Base-by-base conservation (phyloP, 92 coral and sea anemone genomes). In the Siderastrea siderea region DNA sequence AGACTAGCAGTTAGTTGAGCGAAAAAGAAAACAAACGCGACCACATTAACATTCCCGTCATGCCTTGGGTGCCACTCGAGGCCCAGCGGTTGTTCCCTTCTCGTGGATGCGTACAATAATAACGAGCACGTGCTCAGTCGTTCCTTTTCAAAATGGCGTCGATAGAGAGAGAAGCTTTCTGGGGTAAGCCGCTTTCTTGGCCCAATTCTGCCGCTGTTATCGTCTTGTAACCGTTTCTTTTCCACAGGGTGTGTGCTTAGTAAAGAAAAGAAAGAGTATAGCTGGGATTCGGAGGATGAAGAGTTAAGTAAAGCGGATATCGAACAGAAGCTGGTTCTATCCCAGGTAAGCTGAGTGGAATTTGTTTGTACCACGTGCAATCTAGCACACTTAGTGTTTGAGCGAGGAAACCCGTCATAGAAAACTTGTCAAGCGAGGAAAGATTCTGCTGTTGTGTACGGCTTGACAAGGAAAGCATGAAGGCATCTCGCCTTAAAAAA, bases 141-240 rank as follows among this genome's bases (percentile, higher is more conserved):
- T 54, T 89, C 92, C 85, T 82, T 91, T 83, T 70, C 57, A 92
- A 92, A 71, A 94, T 95, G 98, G 93, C 98, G 81, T 62, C 96
- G 52, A 58, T 95, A 75, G 98, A 95, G 89, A 93, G 90, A 81
- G 93, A 93, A 75, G 88, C 71, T 77, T 95, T 95, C 77, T 95
- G 98, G 96, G 96, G 98, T 95, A 89, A 86, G 93, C 17, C 55
- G 16, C 44, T 14, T 15, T 48, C 9, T 61, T 61, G 63, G 6
- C 1, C 15, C 51, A 12, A 12, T 80, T 79, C 14, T 43, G 51
- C 66, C 52, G 19, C 55, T 48, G 0, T 69, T 51, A 7, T 6
- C 1, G 16, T 45, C 6, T 53, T 43, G 47, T 57, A 17, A 67
- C 53, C 26, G 51, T 15, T 17, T 46, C 5, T 72, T 26, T 47